Evolutionary conservation across 2,888 invertebrate species (phyloP).

Genomic region (Agonopterix alstromeriana): DNA sequence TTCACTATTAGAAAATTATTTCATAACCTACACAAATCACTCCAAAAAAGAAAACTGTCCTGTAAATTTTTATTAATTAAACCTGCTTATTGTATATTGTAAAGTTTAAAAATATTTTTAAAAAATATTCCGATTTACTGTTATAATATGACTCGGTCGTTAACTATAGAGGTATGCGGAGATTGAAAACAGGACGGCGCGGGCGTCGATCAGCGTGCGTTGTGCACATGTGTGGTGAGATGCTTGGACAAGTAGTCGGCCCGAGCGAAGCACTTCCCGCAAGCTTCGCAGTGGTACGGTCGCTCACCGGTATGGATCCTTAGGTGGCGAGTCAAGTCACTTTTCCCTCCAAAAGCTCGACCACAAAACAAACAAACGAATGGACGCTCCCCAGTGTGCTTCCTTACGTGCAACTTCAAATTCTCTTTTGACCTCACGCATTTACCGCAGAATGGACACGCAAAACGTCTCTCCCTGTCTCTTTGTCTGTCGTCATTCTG

Average conservation of each 20-base stretch:
- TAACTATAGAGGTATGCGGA: constrained; percentile 38
- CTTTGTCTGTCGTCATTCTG: constrained; percentile 72
- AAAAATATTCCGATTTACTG: constrained; percentile 69
- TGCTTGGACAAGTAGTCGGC: constrained; percentile 95
- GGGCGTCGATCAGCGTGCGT: constrained; percentile 72
- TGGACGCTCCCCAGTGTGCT: constrained; percentile 92
- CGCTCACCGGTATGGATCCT: constrained; percentile 93
- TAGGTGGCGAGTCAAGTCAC: constrained; percentile 90
- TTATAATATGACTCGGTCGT: constrained; percentile 55
- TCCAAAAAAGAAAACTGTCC: constrained; percentile 61
- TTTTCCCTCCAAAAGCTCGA: constrained; percentile 91
- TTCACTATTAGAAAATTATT: constrained; percentile 55
- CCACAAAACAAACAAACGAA: constrained; percentile 94
- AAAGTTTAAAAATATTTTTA: constrained; percentile 69
- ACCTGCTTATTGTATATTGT: constrained; percentile 66
- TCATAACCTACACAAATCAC: constrained; percentile 57
- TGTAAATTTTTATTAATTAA: constrained; percentile 57
- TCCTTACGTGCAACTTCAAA: constrained; percentile 90
- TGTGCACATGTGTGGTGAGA: constrained; percentile 92
- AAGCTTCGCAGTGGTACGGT: constrained; percentile 94
- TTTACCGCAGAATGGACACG: constrained; percentile 93
- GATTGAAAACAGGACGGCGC: constrained; percentile 47
- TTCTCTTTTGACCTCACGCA: constrained; percentile 93
- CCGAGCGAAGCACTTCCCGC: constrained; percentile 93
- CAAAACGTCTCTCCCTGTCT: constrained; percentile 86